phyloP scores from a whole-genome alignment of 2,113 vertebrate genomes.

The Sminthopsis crassicaudata region DNA sequence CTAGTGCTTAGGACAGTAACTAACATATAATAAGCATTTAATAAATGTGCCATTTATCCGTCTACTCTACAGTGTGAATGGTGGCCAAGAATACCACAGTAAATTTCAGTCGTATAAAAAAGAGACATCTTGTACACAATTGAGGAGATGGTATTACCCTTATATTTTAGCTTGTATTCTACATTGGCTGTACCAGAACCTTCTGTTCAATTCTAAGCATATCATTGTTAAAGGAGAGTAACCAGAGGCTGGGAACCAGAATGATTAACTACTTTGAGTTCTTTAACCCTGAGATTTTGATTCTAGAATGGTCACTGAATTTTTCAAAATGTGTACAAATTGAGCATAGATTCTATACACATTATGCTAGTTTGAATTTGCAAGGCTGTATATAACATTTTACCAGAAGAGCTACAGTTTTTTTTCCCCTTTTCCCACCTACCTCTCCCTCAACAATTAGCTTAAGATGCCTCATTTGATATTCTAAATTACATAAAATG shows the following conservation, averaged over 20 bases:
- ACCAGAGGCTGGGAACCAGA: neutral
- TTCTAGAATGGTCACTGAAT: neutral
- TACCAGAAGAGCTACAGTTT: neutral
- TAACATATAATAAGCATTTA: neutral
- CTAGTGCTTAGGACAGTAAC: neutral
- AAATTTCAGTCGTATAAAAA: neutral
- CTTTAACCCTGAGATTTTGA: neutral
- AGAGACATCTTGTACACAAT: neutral
- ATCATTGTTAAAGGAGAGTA: neutral
- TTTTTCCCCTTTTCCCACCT: neutral
- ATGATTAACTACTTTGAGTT: neutral
- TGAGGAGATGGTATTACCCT: neutral
- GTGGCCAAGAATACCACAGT: neutral
- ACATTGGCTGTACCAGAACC: neutral
- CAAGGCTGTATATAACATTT: neutral
- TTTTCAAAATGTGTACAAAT: neutral
- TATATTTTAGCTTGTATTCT: neutral
- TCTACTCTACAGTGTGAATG: neutral
- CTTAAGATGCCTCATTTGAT: constrained; percentile 2
- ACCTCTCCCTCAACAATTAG: constrained; percentile 10
- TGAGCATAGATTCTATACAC: neutral
- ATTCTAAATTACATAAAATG: constrained; percentile 14
- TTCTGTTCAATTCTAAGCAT: neutral
- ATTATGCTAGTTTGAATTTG: neutral
- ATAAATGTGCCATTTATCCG: neutral